Evolutionary conservation across 2,113 vertebrate species (phyloP).

Genomic region (Podarcis raffonei): DNA sequence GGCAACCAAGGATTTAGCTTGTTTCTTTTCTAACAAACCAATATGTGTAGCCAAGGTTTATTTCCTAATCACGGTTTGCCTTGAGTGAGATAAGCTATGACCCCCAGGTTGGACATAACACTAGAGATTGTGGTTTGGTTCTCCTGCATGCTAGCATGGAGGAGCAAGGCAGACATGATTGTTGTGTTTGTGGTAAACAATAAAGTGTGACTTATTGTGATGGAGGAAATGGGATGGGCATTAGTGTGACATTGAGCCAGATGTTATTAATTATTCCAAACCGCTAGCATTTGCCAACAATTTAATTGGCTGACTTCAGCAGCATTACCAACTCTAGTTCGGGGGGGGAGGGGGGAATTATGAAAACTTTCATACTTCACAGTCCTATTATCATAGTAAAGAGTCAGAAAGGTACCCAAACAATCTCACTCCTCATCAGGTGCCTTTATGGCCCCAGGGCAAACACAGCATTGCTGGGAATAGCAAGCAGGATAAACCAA

Average conservation of each 20-base stretch:
- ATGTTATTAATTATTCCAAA: background rate
- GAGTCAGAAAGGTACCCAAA: background rate
- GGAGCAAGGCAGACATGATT: too few relatives aligned
- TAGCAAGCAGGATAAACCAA: slow-evolving; percentile 11
- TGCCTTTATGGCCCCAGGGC: background rate
- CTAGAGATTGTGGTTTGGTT: too few relatives aligned
- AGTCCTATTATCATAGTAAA: slow-evolving; percentile 1
- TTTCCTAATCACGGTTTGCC: too few relatives aligned
- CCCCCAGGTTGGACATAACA: too few relatives aligned
- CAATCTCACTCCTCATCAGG: background rate
- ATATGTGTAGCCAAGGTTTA: too few relatives aligned
- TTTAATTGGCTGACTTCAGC: background rate
- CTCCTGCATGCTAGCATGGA: too few relatives aligned
- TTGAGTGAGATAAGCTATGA: too few relatives aligned
- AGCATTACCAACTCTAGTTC: background rate
- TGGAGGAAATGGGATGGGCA: background rate
- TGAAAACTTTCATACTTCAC: background rate
- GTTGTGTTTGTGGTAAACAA: too few relatives aligned
- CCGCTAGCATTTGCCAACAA: background rate
- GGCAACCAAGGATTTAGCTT: too few relatives aligned
- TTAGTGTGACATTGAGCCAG: background rate
- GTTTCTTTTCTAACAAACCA: too few relatives aligned
- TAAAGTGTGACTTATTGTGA: background rate
- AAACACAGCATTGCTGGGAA: background rate
- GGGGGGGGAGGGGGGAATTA: too few relatives aligned